Base-by-base conservation (phyloP, 2,113 vertebrate species). In the Scytalopus superciliaris region DNA sequence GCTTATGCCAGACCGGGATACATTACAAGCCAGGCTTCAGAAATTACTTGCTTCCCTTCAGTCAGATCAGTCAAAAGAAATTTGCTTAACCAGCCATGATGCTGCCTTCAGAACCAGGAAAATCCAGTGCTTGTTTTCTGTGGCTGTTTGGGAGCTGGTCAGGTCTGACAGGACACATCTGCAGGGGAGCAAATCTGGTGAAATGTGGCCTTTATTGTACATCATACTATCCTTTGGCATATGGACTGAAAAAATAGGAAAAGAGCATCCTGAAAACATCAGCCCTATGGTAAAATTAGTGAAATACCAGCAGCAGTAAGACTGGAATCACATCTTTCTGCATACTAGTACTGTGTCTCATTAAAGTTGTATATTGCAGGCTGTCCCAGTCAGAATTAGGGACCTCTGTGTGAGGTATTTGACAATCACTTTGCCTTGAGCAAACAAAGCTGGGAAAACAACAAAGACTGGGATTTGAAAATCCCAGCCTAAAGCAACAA, bases 401-500 rank as follows among this genome's bases (percentile, higher is more conserved):
- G 19, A 73, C 24, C 82, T 90, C 75, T 52, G 24, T 78, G 87
- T 85, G 94, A 74, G 84, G 72, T 85, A 52, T 80, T 95, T 7
- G 5, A 28, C 90, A 92, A 77, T 69, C 78, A 52, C 79, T 91
- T 74, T 89, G 93, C 93, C 94, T 93, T 93, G 72, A 91, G 94
- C 95, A 96, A 96, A 95, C 90, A 97, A 96, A 97, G 93, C 94
- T 97, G 96, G 50, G 93, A 95, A 96, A 96, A 95, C 93, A 95
- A 84, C 78, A 77, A 88, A 95, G 82, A 31, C 52, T 87, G 90
- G 68, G 79, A 90, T 93, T 95, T 94, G 24, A 80, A 94, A 93
- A 92, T 75, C 88, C 79, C 94, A 96, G 90, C 94, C 93, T 92
- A 92, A 86, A 92, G 92, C 90, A 94, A 75, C 93, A 95, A 90